phyloP scores from a whole-genome alignment of 2,113 vertebrate species.

The Notarius quadriscutis region DNA sequence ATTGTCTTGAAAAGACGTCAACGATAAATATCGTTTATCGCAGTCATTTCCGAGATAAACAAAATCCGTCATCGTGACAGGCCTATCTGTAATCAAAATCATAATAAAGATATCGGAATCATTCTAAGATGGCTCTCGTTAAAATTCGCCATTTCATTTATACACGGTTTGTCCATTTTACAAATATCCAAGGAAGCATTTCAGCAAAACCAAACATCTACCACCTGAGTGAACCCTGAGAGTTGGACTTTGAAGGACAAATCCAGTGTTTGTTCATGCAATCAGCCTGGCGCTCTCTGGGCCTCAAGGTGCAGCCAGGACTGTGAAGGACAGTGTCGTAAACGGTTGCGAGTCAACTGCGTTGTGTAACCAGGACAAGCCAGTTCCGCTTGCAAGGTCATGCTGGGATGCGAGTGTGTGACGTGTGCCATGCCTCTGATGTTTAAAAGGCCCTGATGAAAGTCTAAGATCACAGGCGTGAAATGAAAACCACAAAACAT shows the following conservation, averaged over 20 bases:
- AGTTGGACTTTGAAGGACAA: constrained; percentile 63
- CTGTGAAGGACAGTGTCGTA: constrained; percentile 64
- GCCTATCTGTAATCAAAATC: not conserved
- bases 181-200: not conserved
- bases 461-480: constrained; percentile 32
- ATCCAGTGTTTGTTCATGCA: constrained; percentile 72
- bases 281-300: constrained; percentile 71
- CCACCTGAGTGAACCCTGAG: not conserved
- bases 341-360: constrained; percentile 54
- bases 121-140: not conserved
- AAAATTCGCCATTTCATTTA: not conserved
- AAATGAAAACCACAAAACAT: constrained; percentile 12
- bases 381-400: constrained; percentile 64
- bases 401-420: constrained; percentile 58
- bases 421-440: constrained; percentile 43
- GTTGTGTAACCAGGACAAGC: constrained; percentile 67
- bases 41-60: no score
- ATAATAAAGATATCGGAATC: not conserved
- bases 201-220: constrained; percentile 23
- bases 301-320: constrained; percentile 52
- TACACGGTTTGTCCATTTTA: not conserved
- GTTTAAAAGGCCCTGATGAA: constrained; percentile 49
- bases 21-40: no score
- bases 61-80: no score
- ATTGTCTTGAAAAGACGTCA: no score